phyloP scores from a whole-genome alignment of 2,888 invertebrate species.

The Iselma pallidipennis region DNA sequence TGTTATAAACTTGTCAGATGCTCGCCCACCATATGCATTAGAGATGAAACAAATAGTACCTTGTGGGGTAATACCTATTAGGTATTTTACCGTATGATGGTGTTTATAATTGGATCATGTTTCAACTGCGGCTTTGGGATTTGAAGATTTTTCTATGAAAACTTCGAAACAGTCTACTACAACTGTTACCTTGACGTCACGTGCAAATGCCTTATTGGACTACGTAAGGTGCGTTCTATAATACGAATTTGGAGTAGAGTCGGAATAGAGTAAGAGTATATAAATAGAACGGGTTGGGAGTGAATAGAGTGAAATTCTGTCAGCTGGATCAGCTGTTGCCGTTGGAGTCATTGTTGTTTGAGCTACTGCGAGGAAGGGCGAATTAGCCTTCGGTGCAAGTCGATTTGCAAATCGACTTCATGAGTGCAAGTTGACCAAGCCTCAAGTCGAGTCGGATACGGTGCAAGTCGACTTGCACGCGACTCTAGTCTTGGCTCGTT shows the following conservation, averaged over 20 bases:
- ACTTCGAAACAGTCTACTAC: slow-evolving; percentile 26
- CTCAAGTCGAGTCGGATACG: too few relatives aligned
- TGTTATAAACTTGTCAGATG: slow-evolving; percentile 23
- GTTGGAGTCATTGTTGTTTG: too few relatives aligned
- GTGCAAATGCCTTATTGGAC: not conserved
- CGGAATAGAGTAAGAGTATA: too few relatives aligned
- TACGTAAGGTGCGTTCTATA: not conserved
- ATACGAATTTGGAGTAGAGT: not conserved
- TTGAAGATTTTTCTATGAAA: slow-evolving; percentile 19
- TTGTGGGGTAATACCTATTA: slow-evolving; percentile 29
- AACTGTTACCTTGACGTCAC: slow-evolving; percentile 2
- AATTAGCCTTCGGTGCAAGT: too few relatives aligned
- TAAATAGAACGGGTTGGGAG: too few relatives aligned
- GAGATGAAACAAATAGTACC: slow-evolving; percentile 23
- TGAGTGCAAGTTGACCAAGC: too few relatives aligned
- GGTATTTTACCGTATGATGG: slow-evolving; percentile 28
- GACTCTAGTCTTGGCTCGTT: too few relatives aligned
- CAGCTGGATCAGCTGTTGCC: too few relatives aligned
- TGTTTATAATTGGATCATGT: slow-evolving; percentile 28
- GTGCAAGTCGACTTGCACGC: too few relatives aligned
- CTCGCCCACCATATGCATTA: slow-evolving; percentile 26
- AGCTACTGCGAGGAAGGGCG: too few relatives aligned
- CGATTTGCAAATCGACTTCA: too few relatives aligned
- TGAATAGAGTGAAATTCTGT: too few relatives aligned
- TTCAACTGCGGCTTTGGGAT: slow-evolving; percentile 11